These are phyloP conservation scores for Leptinotarsa rubiginosa DNA, from an alignment of 2,888 invertebrate genomes.

Conservation along the genomic window DNA sequence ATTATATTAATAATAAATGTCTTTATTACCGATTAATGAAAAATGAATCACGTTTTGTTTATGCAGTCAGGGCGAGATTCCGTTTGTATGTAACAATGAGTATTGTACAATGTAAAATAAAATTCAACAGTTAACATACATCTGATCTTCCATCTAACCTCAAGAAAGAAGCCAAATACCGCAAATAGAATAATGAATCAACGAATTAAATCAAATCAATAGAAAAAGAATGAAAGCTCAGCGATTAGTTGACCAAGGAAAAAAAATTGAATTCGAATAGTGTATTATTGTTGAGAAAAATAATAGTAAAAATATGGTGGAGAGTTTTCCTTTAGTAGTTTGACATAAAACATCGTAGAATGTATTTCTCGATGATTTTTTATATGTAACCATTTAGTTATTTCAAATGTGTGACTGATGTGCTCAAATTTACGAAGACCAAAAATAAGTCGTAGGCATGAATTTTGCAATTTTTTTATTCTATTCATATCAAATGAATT, in stretches of 20 bases:
- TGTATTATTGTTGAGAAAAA: neutral
- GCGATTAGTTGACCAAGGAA: neutral
- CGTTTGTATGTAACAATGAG: too few relatives aligned
- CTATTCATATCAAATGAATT: neutral
- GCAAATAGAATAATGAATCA: neutral
- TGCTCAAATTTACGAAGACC: conserved; percentile 5
- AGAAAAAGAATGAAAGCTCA: neutral
- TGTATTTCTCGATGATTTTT: conserved; percentile 3
- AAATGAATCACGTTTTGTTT: too few relatives aligned
- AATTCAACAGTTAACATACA: too few relatives aligned
- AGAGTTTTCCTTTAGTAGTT: conserved; percentile 7
- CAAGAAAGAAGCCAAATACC: neutral
- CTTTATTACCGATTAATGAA: too few relatives aligned
- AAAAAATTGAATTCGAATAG: neutral
- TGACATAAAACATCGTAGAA: conserved; percentile 6
- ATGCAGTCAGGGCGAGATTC: too few relatives aligned
- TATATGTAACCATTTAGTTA: conserved; percentile 1
- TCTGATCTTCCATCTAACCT: neutral
- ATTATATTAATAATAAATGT: too few relatives aligned
- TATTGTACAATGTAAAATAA: too few relatives aligned
- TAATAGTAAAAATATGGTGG: neutral
- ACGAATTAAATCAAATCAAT: neutral
- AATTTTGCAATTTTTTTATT: conserved; percentile 7
- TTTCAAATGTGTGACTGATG: neutral
- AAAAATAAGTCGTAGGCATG: conserved; percentile 5